Percentiles rank a stretch among this genome's conserved stretches.
Conservation (phyloP, 2,797 vertebrate species). For the Cuniculus paca region DNA sequence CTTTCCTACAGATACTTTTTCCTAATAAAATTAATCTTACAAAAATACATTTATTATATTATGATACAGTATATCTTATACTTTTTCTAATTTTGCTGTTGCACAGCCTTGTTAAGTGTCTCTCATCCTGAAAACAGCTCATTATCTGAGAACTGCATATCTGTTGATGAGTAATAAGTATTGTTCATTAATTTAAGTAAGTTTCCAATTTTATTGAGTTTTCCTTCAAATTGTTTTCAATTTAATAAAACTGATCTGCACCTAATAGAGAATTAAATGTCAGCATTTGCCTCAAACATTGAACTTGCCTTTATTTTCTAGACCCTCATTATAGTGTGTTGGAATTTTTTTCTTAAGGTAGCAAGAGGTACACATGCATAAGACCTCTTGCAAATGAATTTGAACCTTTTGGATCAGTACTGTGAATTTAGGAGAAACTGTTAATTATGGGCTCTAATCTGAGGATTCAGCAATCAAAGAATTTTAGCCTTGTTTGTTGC, state of each 20-base stretch:
- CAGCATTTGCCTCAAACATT: conserved; percentile 61
- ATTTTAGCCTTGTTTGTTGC: conserved; percentile 9
- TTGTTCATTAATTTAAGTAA: conserved; percentile 77
- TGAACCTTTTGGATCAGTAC: not conserved
- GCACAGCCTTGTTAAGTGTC: conserved; percentile 55
- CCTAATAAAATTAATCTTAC: conserved; percentile 63
- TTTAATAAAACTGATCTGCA: conserved; percentile 73
- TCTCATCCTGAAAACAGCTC: conserved; percentile 63
- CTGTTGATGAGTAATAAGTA: conserved; percentile 63
- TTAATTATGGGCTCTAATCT: not conserved
- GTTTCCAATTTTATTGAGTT: conserved; percentile 75
- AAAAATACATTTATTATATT: conserved; percentile 31
- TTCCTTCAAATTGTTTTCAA: conserved; percentile 75
- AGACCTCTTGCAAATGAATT: conserved; percentile 25
- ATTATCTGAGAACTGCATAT: conserved; percentile 31
- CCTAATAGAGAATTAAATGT: conserved; percentile 75
- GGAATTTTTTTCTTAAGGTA: conserved; percentile 28
- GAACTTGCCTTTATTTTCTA: conserved; percentile 35
- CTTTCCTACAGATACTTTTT: conserved; percentile 22
- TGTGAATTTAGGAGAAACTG: not conserved
- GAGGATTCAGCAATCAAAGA: not conserved
- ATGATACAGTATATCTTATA: not conserved
- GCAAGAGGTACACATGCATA: not conserved
- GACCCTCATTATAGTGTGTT: conserved; percentile 57
- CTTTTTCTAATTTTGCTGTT: conserved; percentile 50